These are phyloP conservation scores for Actinia equina DNA, from an alignment of 64 coral and sea anemone species.

Conservation along the genomic window DNA sequence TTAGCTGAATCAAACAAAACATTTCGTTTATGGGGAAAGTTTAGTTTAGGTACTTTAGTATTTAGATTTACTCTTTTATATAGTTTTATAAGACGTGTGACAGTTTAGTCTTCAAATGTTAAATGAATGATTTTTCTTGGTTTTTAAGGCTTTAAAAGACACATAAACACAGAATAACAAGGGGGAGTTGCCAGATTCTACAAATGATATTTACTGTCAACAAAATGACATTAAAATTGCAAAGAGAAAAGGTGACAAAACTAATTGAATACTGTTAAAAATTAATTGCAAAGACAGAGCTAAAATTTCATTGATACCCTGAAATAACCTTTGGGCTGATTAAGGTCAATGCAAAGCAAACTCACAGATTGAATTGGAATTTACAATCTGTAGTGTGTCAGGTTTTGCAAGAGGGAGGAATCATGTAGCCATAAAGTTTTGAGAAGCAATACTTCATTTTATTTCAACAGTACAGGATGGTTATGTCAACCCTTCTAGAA, in stretches of 20 bases:
- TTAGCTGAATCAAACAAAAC: neutral
- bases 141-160: conserved; percentile 7
- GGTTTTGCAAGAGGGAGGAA: too few species aligned
- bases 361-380: too few species aligned
- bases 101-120: conserved; percentile 20
- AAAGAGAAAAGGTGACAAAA: neutral
- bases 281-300: neutral
- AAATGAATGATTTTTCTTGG: neutral
- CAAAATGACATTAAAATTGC: neutral
- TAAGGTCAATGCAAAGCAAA: too few species aligned
- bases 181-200: conserved; percentile 25
- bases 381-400: too few species aligned
- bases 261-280: neutral
- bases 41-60: neutral
- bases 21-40: neutral
- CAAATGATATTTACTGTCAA: neutral
- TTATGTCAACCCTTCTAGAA: neutral
- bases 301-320: too few species aligned
- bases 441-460: neutral
- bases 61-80: neutral
- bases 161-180: neutral
- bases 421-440: too few species aligned
- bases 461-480: neutral
- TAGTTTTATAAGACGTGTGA: conserved; percentile 16
- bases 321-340: too few species aligned